Evolutionary conservation across 2,113 vertebrate species (phyloP).

Genomic region (Tyrannus savana): DNA sequence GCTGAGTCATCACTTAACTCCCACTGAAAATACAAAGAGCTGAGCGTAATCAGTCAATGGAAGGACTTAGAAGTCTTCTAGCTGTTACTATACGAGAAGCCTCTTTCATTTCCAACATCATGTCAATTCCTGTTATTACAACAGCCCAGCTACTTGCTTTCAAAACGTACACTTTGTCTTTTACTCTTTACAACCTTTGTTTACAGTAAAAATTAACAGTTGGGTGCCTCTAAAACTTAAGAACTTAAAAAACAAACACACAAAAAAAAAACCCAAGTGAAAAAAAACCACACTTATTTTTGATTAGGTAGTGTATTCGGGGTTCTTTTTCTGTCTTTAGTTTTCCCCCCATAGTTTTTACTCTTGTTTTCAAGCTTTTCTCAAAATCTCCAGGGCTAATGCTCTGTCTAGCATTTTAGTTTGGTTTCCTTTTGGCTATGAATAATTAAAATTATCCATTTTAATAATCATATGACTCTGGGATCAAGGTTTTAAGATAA

Average conservation of each 20-base stretch:
- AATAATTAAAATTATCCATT: not conserved
- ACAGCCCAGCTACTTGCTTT: not conserved
- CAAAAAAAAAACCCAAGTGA: too few species aligned
- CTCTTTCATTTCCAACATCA: not conserved
- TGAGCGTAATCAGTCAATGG: not conserved
- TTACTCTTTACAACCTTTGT: not conserved
- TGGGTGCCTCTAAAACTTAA: not conserved
- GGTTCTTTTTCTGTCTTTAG: not conserved
- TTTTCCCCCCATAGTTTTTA: not conserved
- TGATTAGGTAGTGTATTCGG: not conserved
- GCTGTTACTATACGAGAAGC: not conserved
- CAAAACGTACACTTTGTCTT: not conserved
- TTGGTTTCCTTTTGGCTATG: not conserved
- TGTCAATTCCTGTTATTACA: not conserved
- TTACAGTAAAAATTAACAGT: not conserved
- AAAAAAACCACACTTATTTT: not conserved
- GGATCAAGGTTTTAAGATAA: not conserved
- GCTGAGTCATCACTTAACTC: not conserved
- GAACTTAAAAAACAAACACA: not conserved
- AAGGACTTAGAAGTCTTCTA: not conserved
- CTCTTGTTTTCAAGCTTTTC: not conserved
- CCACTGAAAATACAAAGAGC: not conserved
- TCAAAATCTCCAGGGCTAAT: not conserved
- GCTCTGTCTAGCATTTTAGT: not conserved
- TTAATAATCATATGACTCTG: not conserved